Evolutionary conservation across 2,113 vertebrate species (phyloP).

Genomic region (Lamprologus lemairii): DNA sequence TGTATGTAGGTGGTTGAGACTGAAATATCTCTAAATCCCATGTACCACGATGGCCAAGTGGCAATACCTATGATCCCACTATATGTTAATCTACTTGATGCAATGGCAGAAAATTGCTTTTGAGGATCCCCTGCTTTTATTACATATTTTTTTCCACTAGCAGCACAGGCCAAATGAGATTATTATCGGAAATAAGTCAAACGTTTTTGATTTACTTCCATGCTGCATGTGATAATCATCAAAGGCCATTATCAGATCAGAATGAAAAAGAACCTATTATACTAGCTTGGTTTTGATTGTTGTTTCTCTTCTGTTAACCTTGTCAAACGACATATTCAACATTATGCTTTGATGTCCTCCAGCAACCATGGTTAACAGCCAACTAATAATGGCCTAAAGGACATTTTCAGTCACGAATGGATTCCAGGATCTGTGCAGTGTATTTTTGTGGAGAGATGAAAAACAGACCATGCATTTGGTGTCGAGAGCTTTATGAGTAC

Average conservation of each 20-base stretch:
- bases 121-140: not conserved
- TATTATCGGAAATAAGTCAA: not conserved
- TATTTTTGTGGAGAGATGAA: not conserved
- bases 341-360: not conserved
- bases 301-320: not conserved
- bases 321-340: not conserved
- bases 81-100: not conserved
- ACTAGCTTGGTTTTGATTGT: not conserved
- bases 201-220: not conserved
- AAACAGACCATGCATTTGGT: not conserved
- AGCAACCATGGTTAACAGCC: not conserved
- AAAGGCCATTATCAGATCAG: not conserved
- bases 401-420: not conserved
- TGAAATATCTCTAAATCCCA: not conserved
- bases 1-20: not conserved
- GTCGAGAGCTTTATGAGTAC: not conserved
- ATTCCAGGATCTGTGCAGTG: not conserved
- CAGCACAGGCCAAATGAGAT: not conserved
- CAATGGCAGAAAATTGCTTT: not conserved
- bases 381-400: too few relatives aligned
- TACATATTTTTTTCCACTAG: not conserved
- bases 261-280: not conserved
- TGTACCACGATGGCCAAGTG: not conserved
- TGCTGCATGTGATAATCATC: not conserved
- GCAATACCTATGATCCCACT: not conserved